Percentiles rank a stretch among this genome's conserved stretches.
These are phyloP conservation scores for Chloroceryle amazona DNA, from an alignment of 2,797 vertebrate species.

Conservation along the genomic window DNA sequence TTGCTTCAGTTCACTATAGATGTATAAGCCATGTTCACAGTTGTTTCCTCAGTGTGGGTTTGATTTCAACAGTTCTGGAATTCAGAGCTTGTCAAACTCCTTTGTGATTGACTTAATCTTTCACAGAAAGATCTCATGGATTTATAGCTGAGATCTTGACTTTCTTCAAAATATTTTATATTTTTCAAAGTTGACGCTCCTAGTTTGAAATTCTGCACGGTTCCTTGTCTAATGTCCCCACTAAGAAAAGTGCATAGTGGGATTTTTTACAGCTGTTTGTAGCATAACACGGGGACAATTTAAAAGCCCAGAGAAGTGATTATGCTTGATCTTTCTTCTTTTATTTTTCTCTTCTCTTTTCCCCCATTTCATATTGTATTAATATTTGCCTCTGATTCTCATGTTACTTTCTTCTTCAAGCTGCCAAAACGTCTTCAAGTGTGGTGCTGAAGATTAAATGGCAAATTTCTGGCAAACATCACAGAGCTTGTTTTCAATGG, in stretches of 20 bases:
- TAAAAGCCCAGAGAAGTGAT: not conserved
- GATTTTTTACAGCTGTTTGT: not conserved
- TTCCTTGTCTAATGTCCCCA: not conserved
- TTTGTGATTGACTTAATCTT: slow-evolving; percentile 33
- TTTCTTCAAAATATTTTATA: not conserved
- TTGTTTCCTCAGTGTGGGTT: slow-evolving; percentile 2
- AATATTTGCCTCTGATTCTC: slow-evolving; percentile 24
- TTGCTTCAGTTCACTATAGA: not conserved
- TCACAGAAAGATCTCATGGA: slow-evolving; percentile 2
- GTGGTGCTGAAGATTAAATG: not conserved
- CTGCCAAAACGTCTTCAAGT: not conserved
- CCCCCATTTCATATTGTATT: not conserved
- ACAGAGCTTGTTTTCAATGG: not conserved
- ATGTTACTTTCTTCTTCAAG: not conserved
- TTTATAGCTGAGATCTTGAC: slow-evolving; percentile 4
- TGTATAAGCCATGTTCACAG: not conserved
- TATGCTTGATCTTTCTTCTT: not conserved
- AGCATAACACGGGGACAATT: not conserved
- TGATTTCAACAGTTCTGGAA: slow-evolving; percentile 23
- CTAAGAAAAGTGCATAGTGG: not conserved
- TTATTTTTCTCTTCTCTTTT: not conserved
- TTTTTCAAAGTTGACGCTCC: not conserved
- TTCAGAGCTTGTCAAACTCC: slow-evolving; percentile 9
- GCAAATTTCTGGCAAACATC: slow-evolving; percentile 29
- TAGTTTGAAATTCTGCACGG: not conserved